Evolutionary conservation across 2,113 vertebrate genomes (phyloP), one percentile per base, ranked within the genome.

Genomic region (Cygnus atratus): DNA sequence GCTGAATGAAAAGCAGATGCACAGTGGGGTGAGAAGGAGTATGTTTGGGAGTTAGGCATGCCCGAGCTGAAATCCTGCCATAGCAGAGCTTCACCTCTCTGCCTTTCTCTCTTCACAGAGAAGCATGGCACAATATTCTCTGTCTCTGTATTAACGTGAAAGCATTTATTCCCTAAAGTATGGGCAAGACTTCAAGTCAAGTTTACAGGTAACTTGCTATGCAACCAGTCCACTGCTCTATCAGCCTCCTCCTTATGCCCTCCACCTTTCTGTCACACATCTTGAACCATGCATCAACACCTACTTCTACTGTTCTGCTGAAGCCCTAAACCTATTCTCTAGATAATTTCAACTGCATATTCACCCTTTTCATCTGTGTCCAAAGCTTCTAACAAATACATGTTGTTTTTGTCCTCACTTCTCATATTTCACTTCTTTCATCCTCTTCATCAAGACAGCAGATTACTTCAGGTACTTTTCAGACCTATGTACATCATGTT

Each of bases 1-100:
- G 3, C 31, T 77, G 79, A 90, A 93, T 74, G 37, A 90, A 79
- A 95, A 94, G 61, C 87, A 94, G 82, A 77, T 74, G 20, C 43
- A 58, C n/a, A 39, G 57, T 22, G 50, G 55, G 46, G 37, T 39
- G 65, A 88, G 61, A 54, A 82, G 57, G 73, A 84, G 29, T 54
- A 28, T 58, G 29, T 46, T 66, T 61, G 43, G 39, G 39, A 90
- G 44, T 89, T 58, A 82, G 57, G 11, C 35, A 0, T 22, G 66
- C 52, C 71, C 63, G 43, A 65, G 31, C 3, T 63, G 59, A 62
- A 92, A 74, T 66, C n/a, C 11, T 77, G 5, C 29, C 4, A 2
- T 11, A 52, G 39, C 39, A 79, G 71, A 94, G 19, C 20, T 88
- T 86, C 0, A 2, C 29, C 28, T 63, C 39, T 17, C 61, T 78